phyloP scores from a whole-genome alignment of 2,888 invertebrate species.

The Luperina testacea region DNA sequence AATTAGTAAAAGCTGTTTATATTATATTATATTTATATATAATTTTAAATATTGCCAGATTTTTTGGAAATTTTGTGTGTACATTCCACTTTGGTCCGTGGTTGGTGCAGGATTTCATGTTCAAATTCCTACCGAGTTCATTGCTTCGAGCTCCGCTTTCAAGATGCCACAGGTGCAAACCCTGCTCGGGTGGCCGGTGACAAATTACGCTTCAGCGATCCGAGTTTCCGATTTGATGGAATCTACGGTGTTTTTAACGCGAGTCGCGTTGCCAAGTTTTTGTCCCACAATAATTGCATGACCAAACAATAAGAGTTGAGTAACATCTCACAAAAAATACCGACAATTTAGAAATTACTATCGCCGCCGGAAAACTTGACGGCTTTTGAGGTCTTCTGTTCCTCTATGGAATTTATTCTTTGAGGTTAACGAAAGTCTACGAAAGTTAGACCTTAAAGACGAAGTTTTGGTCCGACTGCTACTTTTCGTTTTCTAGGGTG shows the following conservation, averaged over 20 bases:
- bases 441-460: background rate
- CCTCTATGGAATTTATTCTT: conserved; percentile 11
- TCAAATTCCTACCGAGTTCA: conserved; percentile 8
- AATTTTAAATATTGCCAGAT: too few species aligned
- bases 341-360: conserved; percentile 60
- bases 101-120: conserved; percentile 13
- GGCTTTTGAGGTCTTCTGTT: conserved; percentile 38
- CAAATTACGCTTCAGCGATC: conserved; percentile 70
- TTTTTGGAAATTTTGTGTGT: background rate
- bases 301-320: conserved; percentile 64
- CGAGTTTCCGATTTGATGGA: conserved; percentile 73
- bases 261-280: conserved; percentile 62
- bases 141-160: conserved; percentile 33
- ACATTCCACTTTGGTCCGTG: background rate
- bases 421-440: conserved; percentile 3
- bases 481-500: background rate
- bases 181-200: conserved; percentile 61
- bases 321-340: conserved; percentile 61
- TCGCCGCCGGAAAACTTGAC: conserved; percentile 48
- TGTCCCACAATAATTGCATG: conserved; percentile 62
- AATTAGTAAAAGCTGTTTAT: too few species aligned
- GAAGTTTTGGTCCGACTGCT: background rate
- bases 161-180: conserved; percentile 48
- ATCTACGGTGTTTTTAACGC: conserved; percentile 62
- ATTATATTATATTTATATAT: too few species aligned